phyloP scores from a whole-genome alignment of 2,888 invertebrate genomes.

The Aquatica leii region DNA sequence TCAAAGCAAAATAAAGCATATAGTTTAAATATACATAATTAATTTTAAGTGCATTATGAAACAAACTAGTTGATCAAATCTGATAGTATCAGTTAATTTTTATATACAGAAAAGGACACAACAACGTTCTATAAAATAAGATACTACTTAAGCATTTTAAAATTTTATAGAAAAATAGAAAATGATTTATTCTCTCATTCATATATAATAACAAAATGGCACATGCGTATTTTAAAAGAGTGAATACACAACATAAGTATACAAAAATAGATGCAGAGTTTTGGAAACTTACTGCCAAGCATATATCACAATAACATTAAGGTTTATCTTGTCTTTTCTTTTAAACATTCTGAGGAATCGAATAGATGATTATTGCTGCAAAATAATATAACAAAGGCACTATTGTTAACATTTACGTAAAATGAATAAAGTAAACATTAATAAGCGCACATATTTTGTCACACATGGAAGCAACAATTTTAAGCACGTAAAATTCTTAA shows the following conservation, averaged over 20 bases:
- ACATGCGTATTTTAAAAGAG: constrained; percentile 30
- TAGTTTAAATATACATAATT: constrained; percentile 14
- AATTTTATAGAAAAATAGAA: constrained; percentile 34
- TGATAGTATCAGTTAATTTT: constrained; percentile 9
- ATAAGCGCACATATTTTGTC: constrained; percentile 30
- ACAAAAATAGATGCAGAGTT: constrained; percentile 34
- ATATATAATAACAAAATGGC: constrained; percentile 35
- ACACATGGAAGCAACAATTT: constrained; percentile 21
- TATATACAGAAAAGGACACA: constrained; percentile 19
- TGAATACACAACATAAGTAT: constrained; percentile 30
- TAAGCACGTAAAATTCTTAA: constrained; percentile 48
- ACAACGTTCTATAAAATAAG: constrained; percentile 15
- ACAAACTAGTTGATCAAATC: constrained; percentile 17
- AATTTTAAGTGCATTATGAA: constrained; percentile 18
- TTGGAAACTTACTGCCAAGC: constrained; percentile 35
- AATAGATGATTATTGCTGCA: constrained; percentile 48
- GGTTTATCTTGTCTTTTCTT: constrained; percentile 33
- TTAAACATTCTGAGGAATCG: constrained; percentile 5
- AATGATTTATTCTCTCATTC: constrained; percentile 13
- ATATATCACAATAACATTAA: constrained; percentile 35
- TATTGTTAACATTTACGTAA: constrained; percentile 43
- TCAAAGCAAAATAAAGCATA: constrained; percentile 26
- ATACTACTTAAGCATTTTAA: constrained; percentile 16
- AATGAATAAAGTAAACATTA: constrained; percentile 18
- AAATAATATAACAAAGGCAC: constrained; percentile 54